Base-by-base conservation (phyloP, 2,797 vertebrate genomes). In the Phaenicophaeus curvirostris region DNA sequence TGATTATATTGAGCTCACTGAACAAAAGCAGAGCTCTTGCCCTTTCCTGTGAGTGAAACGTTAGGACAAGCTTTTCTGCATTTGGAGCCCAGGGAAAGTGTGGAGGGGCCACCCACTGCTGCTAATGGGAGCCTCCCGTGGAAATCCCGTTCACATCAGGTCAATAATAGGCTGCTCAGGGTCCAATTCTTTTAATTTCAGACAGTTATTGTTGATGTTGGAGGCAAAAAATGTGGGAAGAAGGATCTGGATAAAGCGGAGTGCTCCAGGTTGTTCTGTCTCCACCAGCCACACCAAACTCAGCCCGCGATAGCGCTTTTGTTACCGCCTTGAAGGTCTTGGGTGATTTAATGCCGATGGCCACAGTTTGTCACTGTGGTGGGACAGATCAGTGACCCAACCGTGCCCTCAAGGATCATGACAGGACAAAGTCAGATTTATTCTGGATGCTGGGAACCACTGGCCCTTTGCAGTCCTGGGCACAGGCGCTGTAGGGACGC, bases 21-120 rank as follows among this genome's bases (percentile, higher is more conserved):
- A 97, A 95, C 79, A 95, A 95, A 97, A 76, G 76, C 53, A 66
- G 61, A 86, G 63, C 58, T 82, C 90, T 94, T 97, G 89, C 97
- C 91, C 91, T 97, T 96, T 93, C 81, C 74, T 6, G 17, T 87
- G 78, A 94, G 75, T 77, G 93, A 95, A 93, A 91, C 68, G 55
- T 80, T 92, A 91, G 69, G 94, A 85, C 73, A 84, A 94, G 65
- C 41, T 87, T 75, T 95, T 95, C 90, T 74, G 13, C 77, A 19
- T 55, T 37, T 39, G 55, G 53, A 85, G 72, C 39, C 83, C 59
- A 30, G 28, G 31, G 73, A 78, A 79, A 42, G 15, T 0, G 4
- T 8, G 30, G n/a, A 59, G 37, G 37, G 71, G 68, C 44, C 25
- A 85, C 73, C 53, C 37, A 7, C 6, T 68, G 69, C 44, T 78